A percentile compares a stretch with the other conserved stretches of the same genome.
These are phyloP conservation scores for Phrynosoma platyrhinos DNA, from an alignment of 2,113 vertebrate species.

Conservation along the genomic window DNA sequence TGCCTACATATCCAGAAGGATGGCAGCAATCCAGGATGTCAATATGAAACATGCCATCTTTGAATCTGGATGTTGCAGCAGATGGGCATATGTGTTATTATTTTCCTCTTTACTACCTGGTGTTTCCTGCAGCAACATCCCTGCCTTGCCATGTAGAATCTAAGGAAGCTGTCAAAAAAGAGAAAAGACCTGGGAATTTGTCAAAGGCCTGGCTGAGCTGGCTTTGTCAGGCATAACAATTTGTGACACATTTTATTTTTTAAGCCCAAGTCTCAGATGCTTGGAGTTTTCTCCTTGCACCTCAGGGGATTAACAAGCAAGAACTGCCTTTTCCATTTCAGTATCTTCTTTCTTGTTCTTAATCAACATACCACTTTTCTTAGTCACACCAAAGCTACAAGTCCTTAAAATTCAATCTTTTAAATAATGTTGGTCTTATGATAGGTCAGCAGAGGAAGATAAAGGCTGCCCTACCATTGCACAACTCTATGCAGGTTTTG, in stretches of 20 bases:
- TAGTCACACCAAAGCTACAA: background rate
- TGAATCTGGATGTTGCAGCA: constrained; percentile 60
- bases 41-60: constrained; percentile 53
- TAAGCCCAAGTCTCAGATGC: constrained; percentile 65
- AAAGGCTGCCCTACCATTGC: too few species aligned
- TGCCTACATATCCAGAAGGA: background rate
- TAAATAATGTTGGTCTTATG: too few species aligned
- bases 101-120: constrained; percentile 79
- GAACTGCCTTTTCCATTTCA: background rate
- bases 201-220: constrained; percentile 71
- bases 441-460: too few species aligned
- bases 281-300: constrained; percentile 31
- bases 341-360: background rate
- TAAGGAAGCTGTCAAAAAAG: constrained; percentile 79
- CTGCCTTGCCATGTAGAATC: constrained; percentile 73
- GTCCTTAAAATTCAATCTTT: background rate
- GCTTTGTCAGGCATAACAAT: constrained; percentile 73
- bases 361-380: background rate
- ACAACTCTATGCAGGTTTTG: too few species aligned
- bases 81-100: constrained; percentile 33
- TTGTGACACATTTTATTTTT: constrained; percentile 74
- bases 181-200: constrained; percentile 74
- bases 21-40: constrained; percentile 63
- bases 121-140: constrained; percentile 63
- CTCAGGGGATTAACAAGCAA: constrained; percentile 22